phyloP scores from a whole-genome alignment of 2,797 vertebrate species.

The Heliangelus exortis region DNA sequence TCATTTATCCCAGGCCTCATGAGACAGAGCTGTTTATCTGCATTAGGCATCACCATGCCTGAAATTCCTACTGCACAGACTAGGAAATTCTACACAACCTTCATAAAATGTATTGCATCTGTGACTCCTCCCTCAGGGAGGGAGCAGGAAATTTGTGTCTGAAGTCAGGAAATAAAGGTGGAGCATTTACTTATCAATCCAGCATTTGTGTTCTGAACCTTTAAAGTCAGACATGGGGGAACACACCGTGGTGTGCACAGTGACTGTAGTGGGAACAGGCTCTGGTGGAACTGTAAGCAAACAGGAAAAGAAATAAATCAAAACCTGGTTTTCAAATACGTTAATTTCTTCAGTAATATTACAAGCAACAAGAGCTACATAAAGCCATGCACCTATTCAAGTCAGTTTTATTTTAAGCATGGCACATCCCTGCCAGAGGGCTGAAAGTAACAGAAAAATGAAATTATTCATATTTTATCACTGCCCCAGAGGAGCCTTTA shows the following conservation, averaged over 20 bases:
- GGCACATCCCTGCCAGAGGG: neutral
- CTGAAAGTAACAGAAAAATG: neutral
- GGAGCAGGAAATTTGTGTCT: too few species aligned
- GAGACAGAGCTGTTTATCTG: neutral
- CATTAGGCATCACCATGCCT: neutral
- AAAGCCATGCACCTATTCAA: fast-evolving
- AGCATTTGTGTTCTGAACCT: neutral
- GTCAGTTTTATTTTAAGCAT: neutral
- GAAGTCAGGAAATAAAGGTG: neutral
- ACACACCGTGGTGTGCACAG: neutral
- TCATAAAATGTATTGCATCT: fast-evolving
- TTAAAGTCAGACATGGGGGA: neutral
- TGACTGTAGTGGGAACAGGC: neutral
- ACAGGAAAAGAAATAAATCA: neutral
- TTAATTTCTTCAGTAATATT: neutral
- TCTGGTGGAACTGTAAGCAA: neutral
- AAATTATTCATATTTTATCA: fast-evolving
- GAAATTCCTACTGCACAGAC: neutral
- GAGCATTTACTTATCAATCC: constrained; percentile 14
- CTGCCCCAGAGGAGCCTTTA: neutral
- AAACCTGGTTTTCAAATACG: fast-evolving
- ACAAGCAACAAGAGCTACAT: neutral
- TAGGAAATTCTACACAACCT: neutral
- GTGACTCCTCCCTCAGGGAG: neutral
- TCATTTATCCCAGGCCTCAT: neutral